Evolutionary conservation across 2,888 invertebrate genomes (phyloP).

Genomic region (Parascotia fuliginaria): DNA sequence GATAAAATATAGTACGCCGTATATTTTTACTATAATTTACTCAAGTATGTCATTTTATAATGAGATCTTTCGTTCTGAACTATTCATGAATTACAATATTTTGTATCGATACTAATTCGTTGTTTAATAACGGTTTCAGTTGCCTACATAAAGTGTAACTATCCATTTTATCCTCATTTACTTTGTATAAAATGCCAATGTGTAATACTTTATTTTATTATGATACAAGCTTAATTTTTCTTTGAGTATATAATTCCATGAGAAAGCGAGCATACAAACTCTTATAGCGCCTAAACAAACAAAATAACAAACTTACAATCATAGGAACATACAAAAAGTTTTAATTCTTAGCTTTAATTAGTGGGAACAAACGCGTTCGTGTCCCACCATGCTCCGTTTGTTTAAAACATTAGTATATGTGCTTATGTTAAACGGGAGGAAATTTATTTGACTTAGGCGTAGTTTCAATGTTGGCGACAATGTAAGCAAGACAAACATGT

Average conservation of each 20-base stretch:
- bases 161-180: no score
- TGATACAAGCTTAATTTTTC: no score
- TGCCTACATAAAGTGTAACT: no score
- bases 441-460: slow-evolving; percentile 84
- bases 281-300: slow-evolving; percentile 36
- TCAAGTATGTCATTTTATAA: slow-evolving; percentile 10
- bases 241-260: background rate
- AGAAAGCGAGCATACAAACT: background rate
- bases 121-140: background rate
- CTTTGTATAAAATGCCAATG: no score
- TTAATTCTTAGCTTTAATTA: slow-evolving; percentile 80
- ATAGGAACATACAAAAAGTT: slow-evolving; percentile 65
- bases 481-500: slow-evolving; percentile 85
- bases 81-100: slow-evolving; percentile 1
- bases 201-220: no score
- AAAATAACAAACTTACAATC: slow-evolving; percentile 44
- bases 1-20: slow-evolving; percentile 6
- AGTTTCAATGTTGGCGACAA: slow-evolving; percentile 81
- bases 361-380: slow-evolving; percentile 53
- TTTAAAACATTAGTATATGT: slow-evolving; percentile 74
- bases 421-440: slow-evolving; percentile 77
- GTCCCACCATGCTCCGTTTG: slow-evolving; percentile 56
- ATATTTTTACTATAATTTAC: slow-evolving; percentile 15
- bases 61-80: slow-evolving; percentile 3
- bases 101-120: background rate